A percentile compares a stretch with the other conserved stretches of the same genome.
Conservation (phyloP, 2,113 vertebrate genomes). For the Platycercus adscitus region DNA sequence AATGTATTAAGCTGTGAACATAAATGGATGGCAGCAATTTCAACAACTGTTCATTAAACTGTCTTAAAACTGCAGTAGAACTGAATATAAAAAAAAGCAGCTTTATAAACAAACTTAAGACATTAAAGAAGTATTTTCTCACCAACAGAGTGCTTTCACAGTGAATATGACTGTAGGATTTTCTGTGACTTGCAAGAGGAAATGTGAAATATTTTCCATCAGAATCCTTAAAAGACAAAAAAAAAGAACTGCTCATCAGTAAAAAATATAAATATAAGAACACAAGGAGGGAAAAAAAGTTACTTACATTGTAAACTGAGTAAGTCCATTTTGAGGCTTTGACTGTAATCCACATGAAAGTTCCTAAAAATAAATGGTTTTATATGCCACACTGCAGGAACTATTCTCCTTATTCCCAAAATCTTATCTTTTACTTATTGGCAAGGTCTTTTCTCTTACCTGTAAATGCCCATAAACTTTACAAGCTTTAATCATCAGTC, state of each 20-base stretch:
- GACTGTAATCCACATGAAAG: constrained; percentile 86
- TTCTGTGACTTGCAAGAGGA: constrained; percentile 88
- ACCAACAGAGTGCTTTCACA: constrained; percentile 93
- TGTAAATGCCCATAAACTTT: not conserved
- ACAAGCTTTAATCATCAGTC: not conserved
- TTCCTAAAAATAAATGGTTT: constrained; percentile 72
- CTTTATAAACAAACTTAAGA: not conserved
- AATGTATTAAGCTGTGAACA: not conserved
- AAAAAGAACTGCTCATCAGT: not conserved
- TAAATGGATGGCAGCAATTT: not conserved
- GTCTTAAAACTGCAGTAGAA: not conserved
- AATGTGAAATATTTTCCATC: constrained; percentile 88
- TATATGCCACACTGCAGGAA: not conserved
- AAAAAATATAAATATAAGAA: not conserved
- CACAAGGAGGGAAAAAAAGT: not conserved
- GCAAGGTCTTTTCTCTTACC: not conserved
- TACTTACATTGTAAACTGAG: constrained; percentile 86
- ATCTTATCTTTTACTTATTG: not conserved
- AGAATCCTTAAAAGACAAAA: constrained; percentile 77
- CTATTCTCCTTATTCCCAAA: not conserved
- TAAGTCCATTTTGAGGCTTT: constrained; percentile 88
- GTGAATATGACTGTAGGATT: constrained; percentile 88
- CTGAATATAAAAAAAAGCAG: not conserved
- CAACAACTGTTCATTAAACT: not conserved
- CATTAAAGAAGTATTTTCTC: constrained; percentile 65